Evolutionary conservation across 2,113 vertebrate species (phyloP).

Genomic region (Pterocles gutturalis): DNA sequence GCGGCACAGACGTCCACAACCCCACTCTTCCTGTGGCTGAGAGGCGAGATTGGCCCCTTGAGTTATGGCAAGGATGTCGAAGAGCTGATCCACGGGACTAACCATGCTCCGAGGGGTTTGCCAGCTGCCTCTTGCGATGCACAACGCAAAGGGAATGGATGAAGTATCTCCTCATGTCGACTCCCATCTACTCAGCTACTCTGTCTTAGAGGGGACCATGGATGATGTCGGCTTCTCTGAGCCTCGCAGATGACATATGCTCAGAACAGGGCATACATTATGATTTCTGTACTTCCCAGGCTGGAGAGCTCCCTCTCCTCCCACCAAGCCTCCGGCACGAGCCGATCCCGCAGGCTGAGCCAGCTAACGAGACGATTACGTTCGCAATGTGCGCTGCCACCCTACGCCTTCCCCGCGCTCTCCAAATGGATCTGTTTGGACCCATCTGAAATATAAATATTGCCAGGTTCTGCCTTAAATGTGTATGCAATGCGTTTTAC

Average conservation of each 20-base stretch:
- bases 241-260: not conserved
- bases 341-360: conserved; percentile 28
- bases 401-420: conserved; percentile 25
- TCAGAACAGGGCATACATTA: rapidly evolving
- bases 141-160: rapidly evolving
- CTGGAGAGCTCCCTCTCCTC: not conserved
- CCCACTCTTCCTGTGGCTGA: too few species aligned
- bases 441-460: conserved; percentile 52
- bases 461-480: conserved; percentile 37
- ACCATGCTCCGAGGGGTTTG: rapidly evolving
- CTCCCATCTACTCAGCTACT: not conserved
- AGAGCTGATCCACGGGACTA: too few species aligned
- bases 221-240: rapidly evolving
- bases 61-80: rapidly evolving
- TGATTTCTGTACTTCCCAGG: not conserved
- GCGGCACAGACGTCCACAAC: rapidly evolving
- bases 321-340: not conserved
- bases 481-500: not conserved
- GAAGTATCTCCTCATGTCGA: rapidly evolving
- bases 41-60: too few species aligned
- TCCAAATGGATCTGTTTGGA: conserved; percentile 71
- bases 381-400: conserved; percentile 14
- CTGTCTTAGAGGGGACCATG: not conserved
- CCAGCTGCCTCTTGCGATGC: not conserved
- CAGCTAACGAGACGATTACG: not conserved